Conservation (phyloP, 2,113 vertebrate species). For the Aphyosemion australe region DNA sequence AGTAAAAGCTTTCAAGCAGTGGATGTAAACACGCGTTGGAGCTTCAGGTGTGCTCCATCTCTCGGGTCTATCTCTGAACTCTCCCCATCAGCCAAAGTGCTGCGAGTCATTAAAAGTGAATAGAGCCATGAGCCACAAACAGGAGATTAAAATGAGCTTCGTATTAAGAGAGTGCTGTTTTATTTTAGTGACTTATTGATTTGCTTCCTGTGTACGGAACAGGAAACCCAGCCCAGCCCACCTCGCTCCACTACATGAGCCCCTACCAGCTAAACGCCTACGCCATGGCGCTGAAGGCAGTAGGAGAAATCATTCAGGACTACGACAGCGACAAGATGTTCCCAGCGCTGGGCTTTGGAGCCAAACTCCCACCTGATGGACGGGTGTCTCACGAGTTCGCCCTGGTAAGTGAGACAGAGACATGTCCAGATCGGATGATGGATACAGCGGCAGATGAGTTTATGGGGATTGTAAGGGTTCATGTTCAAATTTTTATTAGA, state of each 20-base stretch:
- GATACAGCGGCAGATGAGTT: too few relatives aligned
- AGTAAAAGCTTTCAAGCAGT: conserved; percentile 6
- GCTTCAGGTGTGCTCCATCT: conserved; percentile 13
- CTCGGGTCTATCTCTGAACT: conserved; percentile 8
- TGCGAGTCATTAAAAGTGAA: conserved; percentile 16
- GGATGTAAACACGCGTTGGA: conserved; percentile 16
- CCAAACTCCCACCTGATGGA: conserved; percentile 95
- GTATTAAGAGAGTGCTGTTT: neutral
- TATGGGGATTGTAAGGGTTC: too few relatives aligned
- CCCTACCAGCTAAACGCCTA: conserved; percentile 97
- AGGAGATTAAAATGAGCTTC: neutral
- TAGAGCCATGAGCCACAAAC: neutral
- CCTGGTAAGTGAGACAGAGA: conserved; percentile 82
- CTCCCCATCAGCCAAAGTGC: neutral
- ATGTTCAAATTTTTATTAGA: too few relatives aligned
- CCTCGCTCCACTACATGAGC: conserved; percentile 97
- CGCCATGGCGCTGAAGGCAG: conserved; percentile 94
- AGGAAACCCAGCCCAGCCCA: conserved; percentile 97
- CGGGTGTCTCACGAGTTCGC: conserved; percentile 97
- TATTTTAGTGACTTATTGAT: too few relatives aligned
- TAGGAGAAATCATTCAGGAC: conserved; percentile 98
- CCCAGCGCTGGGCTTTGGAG: conserved; percentile 95
- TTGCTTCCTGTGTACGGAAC: conserved; percentile 27
- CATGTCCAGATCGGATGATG: too few relatives aligned
- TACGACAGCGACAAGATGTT: conserved; percentile 99